Percentiles rank a stretch among this genome's conserved stretches.
These are phyloP conservation scores for Drosophila punjabiensis DNA, from an alignment of 1,140 invertebrate species.

Conservation along the genomic window DNA sequence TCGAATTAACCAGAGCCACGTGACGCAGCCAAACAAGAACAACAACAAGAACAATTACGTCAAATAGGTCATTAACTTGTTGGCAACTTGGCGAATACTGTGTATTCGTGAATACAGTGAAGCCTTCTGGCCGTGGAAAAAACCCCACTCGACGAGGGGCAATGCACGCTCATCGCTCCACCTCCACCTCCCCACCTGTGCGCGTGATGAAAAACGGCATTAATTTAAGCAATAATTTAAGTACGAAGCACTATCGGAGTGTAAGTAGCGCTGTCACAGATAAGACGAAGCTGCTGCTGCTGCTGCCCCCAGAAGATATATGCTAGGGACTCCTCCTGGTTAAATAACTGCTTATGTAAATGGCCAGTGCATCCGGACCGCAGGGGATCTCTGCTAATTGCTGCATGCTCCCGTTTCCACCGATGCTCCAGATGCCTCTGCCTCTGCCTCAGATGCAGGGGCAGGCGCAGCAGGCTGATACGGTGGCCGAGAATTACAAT, in stretches of 20 bases:
- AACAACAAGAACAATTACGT: constrained; percentile 19
- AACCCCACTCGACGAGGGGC: not conserved
- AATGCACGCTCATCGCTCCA: constrained; percentile 6
- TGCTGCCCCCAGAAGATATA: constrained; percentile 40
- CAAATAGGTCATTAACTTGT: constrained; percentile 65
- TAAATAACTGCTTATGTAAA: constrained; percentile 57
- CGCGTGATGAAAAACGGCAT: constrained; percentile 28
- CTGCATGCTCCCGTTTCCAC: constrained; percentile 6
- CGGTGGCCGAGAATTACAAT: constrained; percentile 35
- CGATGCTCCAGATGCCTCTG: not conserved
- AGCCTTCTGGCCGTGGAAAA: constrained; percentile 20
- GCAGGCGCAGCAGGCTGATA: not conserved
- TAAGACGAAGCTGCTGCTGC: constrained; percentile 26
- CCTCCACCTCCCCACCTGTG: not conserved
- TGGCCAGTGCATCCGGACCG: constrained; percentile 3
- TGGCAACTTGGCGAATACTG: constrained; percentile 16
- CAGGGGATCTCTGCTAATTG: constrained; percentile 30
- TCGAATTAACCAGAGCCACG: constrained; percentile 30
- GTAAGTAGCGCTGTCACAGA: constrained; percentile 57
- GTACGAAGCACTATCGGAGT: constrained; percentile 24
- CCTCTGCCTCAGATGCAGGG: constrained; percentile 2
- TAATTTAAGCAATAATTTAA: constrained; percentile 34
- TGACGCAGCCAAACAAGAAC: constrained; percentile 40
- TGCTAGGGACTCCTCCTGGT: constrained; percentile 52
- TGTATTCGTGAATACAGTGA: constrained; percentile 17